Conservation (phyloP, 2,888 invertebrate species). For the Cheilosia scutellata region DNA sequence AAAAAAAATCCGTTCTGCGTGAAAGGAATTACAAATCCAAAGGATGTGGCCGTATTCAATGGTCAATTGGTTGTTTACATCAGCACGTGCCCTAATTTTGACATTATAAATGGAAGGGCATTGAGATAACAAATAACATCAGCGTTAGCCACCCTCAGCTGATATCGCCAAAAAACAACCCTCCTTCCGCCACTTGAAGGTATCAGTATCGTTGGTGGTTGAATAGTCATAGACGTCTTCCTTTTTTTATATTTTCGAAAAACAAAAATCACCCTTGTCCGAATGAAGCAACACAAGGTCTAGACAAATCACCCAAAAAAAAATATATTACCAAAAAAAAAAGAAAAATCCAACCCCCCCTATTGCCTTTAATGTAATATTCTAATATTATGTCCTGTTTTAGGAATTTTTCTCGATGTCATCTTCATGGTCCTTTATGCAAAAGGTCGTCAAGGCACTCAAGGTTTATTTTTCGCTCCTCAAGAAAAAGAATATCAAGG, state of each 20-base stretch:
- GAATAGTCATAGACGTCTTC: conserved; percentile 34
- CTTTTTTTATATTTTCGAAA: conserved; percentile 22
- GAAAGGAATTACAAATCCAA: conserved; percentile 70
- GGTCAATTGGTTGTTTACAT: conserved; percentile 77
- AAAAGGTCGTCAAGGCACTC: conserved; percentile 44
- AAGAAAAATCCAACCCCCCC: conserved; percentile 37
- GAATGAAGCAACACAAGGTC: conserved; percentile 58
- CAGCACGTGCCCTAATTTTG: conserved; percentile 76
- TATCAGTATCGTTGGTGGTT: conserved; percentile 52
- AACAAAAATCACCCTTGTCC: conserved; percentile 27
- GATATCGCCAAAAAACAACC: conserved; percentile 11
- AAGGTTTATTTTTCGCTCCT: conserved; percentile 19
- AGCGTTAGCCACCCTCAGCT: conserved; percentile 70
- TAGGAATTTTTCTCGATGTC: conserved; percentile 60
- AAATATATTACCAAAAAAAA: conserved; percentile 25
- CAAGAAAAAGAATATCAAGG: conserved; percentile 45
- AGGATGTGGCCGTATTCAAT: conserved; percentile 67
- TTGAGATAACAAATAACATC: conserved; percentile 75
- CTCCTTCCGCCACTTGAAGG: conserved; percentile 35
- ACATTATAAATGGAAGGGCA: conserved; percentile 68
- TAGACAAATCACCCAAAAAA: conserved; percentile 67
- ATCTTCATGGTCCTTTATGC: conserved; percentile 60
- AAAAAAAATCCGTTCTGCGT: conserved; percentile 61
- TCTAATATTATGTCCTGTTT: conserved; percentile 69
- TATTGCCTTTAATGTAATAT: conserved; percentile 66